Evolutionary conservation across 2,797 vertebrate species (phyloP).

Genomic region (Carcharodon carcharias): DNA sequence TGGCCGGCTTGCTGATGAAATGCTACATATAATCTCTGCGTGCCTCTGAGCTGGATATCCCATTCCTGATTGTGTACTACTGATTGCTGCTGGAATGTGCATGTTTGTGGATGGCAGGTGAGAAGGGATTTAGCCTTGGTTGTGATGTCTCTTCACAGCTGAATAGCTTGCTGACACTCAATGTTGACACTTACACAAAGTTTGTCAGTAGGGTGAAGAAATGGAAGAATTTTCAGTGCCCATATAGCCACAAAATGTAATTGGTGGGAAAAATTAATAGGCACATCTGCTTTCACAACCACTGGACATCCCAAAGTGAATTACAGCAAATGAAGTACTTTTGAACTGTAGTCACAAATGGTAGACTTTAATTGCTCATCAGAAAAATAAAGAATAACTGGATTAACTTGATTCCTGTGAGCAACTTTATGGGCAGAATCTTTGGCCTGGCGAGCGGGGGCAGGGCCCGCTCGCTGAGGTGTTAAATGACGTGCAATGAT

Average conservation of each 20-base stretch:
- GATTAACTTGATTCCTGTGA: background rate
- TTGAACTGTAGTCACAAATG: background rate
- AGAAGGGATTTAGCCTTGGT: background rate
- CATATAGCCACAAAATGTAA: background rate
- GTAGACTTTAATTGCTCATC: slow-evolving; percentile 4
- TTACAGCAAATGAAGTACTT: background rate
- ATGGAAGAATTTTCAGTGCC: slow-evolving; percentile 2
- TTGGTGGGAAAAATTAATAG: background rate
- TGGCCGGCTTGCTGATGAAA: background rate
- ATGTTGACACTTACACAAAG: slow-evolving; percentile 19
- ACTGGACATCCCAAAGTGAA: background rate
- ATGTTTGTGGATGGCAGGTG: background rate
- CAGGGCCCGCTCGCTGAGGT: no score
- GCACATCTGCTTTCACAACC: background rate
- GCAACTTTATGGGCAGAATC: background rate
- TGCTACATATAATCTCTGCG: background rate
- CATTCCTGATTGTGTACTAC: background rate
- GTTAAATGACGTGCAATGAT: no score
- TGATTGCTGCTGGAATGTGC: slow-evolving; percentile 20
- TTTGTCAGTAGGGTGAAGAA: background rate
- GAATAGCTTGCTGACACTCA: background rate
- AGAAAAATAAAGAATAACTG: background rate
- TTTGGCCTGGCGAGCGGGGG: no score
- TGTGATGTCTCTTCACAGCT: slow-evolving; percentile 10
- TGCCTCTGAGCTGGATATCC: background rate